A percentile compares a stretch with the other conserved stretches of the same genome.
These are phyloP conservation scores for Pelagia noctiluca DNA, from an alignment of 30 jellyfish, hydroid and myxozoan genomes.

Conservation along the genomic window DNA sequence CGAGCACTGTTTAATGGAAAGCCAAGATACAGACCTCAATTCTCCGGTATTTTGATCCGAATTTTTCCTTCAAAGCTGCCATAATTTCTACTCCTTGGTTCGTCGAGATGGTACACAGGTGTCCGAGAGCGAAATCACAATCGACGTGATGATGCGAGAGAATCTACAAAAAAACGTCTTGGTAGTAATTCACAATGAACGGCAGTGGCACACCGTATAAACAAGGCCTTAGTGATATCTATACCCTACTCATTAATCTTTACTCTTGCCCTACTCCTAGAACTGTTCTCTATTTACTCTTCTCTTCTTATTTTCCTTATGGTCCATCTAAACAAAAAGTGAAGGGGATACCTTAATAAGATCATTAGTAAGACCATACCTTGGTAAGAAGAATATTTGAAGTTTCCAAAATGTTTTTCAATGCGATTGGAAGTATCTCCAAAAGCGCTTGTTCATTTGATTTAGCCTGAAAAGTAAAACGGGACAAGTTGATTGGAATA, in stretches of 20 bases:
- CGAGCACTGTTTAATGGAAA: no score
- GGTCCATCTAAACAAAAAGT: no score
- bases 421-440: neutral
- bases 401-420: neutral
- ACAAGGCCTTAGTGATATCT: no score
- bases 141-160: slow-evolving; percentile 89
- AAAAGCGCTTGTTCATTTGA: neutral
- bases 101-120: slow-evolving; percentile 71
- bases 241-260: no score
- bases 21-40: slow-evolving; percentile 88
- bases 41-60: slow-evolving; percentile 72
- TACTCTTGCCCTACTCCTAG: no score
- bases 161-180: slow-evolving; percentile 75
- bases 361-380: no score
- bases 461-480: neutral
- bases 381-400: slow-evolving; percentile 2
- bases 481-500: no score
- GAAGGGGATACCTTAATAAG: no score
- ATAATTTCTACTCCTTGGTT: slow-evolving; percentile 41
- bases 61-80: slow-evolving; percentile 67
- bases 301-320: no score
- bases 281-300: no score
- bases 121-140: slow-evolving; percentile 88
- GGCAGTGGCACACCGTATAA: no score
- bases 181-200: no score